Evolutionary conservation across 2,113 vertebrate genomes (phyloP), one percentile per base, ranked within the genome.

Genomic region (Ciconia stormi): DNA sequence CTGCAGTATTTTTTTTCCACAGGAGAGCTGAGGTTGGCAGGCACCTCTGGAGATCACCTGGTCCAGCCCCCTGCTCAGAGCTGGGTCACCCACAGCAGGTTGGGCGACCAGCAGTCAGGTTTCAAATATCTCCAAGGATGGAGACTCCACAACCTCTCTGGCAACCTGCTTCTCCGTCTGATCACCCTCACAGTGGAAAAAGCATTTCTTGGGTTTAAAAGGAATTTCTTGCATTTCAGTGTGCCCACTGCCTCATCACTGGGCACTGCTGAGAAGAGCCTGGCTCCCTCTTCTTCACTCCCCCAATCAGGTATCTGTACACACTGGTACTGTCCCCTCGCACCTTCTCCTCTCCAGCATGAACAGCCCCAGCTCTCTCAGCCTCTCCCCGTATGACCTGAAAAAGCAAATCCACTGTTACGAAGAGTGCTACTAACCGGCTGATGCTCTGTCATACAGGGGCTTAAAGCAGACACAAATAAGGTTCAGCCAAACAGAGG

Each of bases 301-400:
- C 22, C 53, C 10, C 40, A 4, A 22, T 19, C 40, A 72, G 13
- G 7, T 23, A 79, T 13, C 47, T 76, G 32, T 11, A 76, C 32
- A 34, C 9, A 63, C 34, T 8, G 25, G 16, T 42, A 42, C 0
- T 1, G 36, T n/a, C 11, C 9, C 29, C 10, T 17, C 1, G 1
- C 4, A 6, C 30, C 8, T 77, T 73, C 58, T 62, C 36, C 38
- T 52, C 63, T 71, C 38, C 12, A 36, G 13, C 36, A 59, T 5
- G 6, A 88, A 40, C 6, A 82, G 25, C 18, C 32, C 25, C n/a
- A 59, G 49, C 29, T 26, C n/a, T 16, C n/a, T 32, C 59, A 89
- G 50, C 0, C 1, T 87, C 50, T 58, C 44, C 27, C 49, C 1
- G 0, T 11, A 74, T 5, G 25, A 63, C 40, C 80, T 38, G n/a